These are phyloP conservation scores for Arctocebus calabarensis DNA, from an alignment of 2,797 vertebrate genomes.

Conservation along the genomic window DNA sequence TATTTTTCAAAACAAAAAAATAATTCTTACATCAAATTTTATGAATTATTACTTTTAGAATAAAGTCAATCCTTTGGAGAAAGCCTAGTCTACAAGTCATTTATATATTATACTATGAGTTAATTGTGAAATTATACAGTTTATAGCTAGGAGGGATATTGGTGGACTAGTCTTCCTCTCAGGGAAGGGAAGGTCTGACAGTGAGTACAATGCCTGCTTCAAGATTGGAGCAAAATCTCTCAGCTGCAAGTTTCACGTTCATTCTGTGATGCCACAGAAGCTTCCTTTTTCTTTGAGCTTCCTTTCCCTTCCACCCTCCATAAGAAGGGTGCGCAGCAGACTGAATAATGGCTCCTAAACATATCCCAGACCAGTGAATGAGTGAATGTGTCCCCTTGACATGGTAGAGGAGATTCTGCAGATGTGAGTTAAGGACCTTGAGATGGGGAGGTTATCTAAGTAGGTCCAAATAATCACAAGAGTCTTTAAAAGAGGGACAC, in stretches of 20 bases:
- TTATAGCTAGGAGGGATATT: neutral
- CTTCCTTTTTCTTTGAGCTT: neutral
- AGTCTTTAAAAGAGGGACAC: neutral
- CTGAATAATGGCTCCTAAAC: neutral
- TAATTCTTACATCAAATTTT: neutral
- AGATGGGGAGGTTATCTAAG: neutral
- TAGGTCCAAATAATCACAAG: neutral
- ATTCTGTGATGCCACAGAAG: neutral
- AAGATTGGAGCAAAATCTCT: neutral
- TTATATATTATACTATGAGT: constrained; percentile 51
- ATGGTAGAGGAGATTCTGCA: neutral
- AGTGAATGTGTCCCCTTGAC: neutral
- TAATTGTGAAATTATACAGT: constrained; percentile 20
- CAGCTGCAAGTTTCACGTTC: neutral
- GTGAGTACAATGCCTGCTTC: neutral
- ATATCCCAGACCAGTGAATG: neutral
- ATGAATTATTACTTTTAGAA: neutral
- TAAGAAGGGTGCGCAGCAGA: neutral
- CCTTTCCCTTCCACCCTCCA: neutral
- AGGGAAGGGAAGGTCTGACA: neutral
- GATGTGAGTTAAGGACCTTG: neutral
- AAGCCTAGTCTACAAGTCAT: neutral
- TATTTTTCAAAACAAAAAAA: constrained; percentile 15
- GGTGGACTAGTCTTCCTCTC: neutral
- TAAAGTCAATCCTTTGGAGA: constrained; percentile 4